Percentiles rank a stretch among this genome's conserved stretches.
Evolutionary conservation across 2,797 vertebrate genomes (phyloP).

Genomic region (Microhierax caerulescens): DNA sequence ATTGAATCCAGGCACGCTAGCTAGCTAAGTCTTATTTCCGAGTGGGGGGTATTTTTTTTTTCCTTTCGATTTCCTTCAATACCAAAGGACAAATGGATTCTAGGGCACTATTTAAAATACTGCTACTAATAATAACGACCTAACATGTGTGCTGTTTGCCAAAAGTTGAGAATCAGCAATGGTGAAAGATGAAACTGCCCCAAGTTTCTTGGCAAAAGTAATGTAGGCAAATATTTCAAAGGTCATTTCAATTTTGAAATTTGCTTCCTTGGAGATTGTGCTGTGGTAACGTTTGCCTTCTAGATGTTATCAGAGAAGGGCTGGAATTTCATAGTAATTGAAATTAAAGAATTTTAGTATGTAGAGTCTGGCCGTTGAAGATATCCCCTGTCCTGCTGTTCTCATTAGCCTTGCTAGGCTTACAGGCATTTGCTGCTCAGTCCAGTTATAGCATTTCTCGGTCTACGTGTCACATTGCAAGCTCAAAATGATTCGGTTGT

Average conservation of each 20-base stretch:
- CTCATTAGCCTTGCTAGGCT: not conserved
- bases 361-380: not conserved
- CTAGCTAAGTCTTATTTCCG: not conserved
- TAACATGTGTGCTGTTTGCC: not conserved
- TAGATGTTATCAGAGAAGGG: slow-evolving; percentile 48
- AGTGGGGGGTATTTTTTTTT: not conserved
- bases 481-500: not conserved
- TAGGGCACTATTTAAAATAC: not conserved
- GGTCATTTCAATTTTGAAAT: slow-evolving; percentile 50
- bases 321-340: slow-evolving; percentile 26
- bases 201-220: slow-evolving; percentile 35
- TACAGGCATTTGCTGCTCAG: not conserved
- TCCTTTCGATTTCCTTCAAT: not conserved
- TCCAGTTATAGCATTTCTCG: not conserved
- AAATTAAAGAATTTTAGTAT: slow-evolving; percentile 11
- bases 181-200: slow-evolving; percentile 38
- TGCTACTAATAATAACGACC: not conserved
- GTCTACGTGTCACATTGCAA: not conserved
- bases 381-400: not conserved
- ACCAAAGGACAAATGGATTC: not conserved
- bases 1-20: slow-evolving; percentile 28
- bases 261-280: slow-evolving; percentile 43
- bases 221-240: slow-evolving; percentile 40
- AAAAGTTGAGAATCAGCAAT: not conserved
- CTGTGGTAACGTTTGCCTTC: slow-evolving; percentile 15